A percentile compares a stretch with the other conserved stretches of the same genome.
These are phyloP conservation scores for Drosophila nr. medialis DNA, from an alignment of 2,888 invertebrate species.

Conservation along the genomic window DNA sequence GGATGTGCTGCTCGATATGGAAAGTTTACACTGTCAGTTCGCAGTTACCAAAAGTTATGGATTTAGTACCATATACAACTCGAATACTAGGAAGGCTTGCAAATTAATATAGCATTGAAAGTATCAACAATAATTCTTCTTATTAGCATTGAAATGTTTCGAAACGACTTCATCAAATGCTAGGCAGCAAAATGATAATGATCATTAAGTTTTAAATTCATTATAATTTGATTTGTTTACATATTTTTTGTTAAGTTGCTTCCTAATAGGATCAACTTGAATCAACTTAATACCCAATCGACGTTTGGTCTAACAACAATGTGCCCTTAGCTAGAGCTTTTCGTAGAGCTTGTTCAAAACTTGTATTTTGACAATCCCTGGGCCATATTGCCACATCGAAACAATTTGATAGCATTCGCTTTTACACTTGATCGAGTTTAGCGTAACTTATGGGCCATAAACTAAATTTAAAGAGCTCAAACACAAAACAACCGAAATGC, in stretches of 20 bases:
- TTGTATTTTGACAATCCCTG: slow-evolving; percentile 10
- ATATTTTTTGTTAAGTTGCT: not conserved
- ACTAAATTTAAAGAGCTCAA: slow-evolving; percentile 32
- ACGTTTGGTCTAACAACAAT: not conserved
- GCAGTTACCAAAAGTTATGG: not conserved
- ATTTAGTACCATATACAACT: not conserved
- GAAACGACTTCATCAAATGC: not conserved
- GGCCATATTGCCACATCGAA: slow-evolving; percentile 29
- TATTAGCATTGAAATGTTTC: not conserved
- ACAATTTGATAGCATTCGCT: slow-evolving; percentile 37
- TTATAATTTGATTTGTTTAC: not conserved
- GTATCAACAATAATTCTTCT: not conserved
- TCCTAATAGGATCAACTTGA: not conserved
- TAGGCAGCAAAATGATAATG: not conserved
- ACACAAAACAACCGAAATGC: slow-evolving; percentile 6
- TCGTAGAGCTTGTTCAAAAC: not conserved
- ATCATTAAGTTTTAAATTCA: not conserved
- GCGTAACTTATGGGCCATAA: slow-evolving; percentile 46
- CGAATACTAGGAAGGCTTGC: not conserved
- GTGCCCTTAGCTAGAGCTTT: not conserved
- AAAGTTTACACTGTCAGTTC: slow-evolving; percentile 16
- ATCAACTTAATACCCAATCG: not conserved
- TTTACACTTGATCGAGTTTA: slow-evolving; percentile 43
- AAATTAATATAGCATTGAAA: not conserved
- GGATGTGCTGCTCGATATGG: slow-evolving; percentile 23